Base-by-base conservation (phyloP, 1,140 invertebrate species). In the Chrysoperla carnea region DNA sequence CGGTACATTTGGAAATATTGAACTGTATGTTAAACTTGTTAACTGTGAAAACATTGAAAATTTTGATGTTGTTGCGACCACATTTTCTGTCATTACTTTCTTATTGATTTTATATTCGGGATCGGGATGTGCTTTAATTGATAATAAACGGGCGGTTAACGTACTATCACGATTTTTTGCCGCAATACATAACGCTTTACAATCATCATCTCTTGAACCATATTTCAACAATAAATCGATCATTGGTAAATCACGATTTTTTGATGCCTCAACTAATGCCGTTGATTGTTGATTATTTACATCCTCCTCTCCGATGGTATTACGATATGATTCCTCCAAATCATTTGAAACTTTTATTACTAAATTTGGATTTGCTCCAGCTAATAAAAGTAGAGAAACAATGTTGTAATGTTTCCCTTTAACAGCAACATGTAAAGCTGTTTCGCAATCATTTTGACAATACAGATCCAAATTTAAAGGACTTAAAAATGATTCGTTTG, bases 41-140 rank as follows among this genome's bases (percentile, higher is more conserved):
- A 75, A 71, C 8, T 65, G 73, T 4, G 72, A 67, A 9, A 73
- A 50, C 4, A 67, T 64, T 7, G 64, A 63, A 45, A 73, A 72
- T 36, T 73, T 69, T 0, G 66, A 52, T 4, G 59, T 63, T 46
- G 47, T 68, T 23, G 17, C 17, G 5, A 23, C 17, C 46, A 76
- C 70, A 46, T 70, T 69, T 52, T 80, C 78, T 15, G 76, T 78
- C 64, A 91, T 74, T 1, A 76, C 75, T 49, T 85, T 83, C 56
- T 86, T 88, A 59, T 91, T 90, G 15, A 92, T 79, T 58, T 83
- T 85, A 55, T 79, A 83, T 53, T 91, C 86, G 0, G 81, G 81
- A 60, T 91, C 86, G 0, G 81, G 72, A 56, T 84, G 75, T 0
- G 83, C 80, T 64, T 84, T 86, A 2, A 81, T 78, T 0, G 83